Base-by-base conservation (phyloP, 1,140 invertebrate species). In the Drosophila ananassae region DNA sequence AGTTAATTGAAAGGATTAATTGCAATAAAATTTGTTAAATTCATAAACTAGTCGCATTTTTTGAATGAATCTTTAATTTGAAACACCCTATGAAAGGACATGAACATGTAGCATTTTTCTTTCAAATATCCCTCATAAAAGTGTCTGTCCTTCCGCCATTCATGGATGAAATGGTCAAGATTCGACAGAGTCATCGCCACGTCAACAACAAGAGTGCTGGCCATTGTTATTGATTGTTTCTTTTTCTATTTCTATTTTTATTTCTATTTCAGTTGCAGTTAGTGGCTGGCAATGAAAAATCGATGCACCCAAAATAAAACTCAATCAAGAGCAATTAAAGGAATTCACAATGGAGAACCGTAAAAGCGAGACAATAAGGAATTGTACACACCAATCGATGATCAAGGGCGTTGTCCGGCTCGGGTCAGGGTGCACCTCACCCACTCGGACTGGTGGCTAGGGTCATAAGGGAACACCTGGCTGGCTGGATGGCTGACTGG, bases 271-370 rank as follows among this genome's bases (percentile, higher is more conserved):
- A 53, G 60, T 69, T 68, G 66, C 66, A 68, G 12, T 67, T 32
- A 47, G 62, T 68, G 44, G 66, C 66, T 32, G 66, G 66, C 66
- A 30, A 69, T 69, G 66, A 74, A 74, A 55, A 77, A 59, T 37
- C 44, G 63, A 39, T 56, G 25, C 63, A 52, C 25, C 63, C 56
- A 46, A 62, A 60, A 72, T 76, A 73, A 68, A 76, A 84, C 80
- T 83, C 80, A 84, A 79, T 83, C 66, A 77, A 67, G 22, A 85
- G 81, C 68, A 80, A 84, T 84, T 84, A 84, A 85, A 85, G 60
- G 61, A 76, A 67, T 61, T 76, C 59, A 79, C 66, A 77, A 77
- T 77, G 50, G 61, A 41, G 22, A 53, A 61, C 76, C 55, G 72
- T 67, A 57, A 50, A 79, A 59, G 46, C 64, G 37, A 84, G 41